Evolutionary conservation across 92 coral and sea anemone species (phyloP), one percentile per base, ranked within the genome.

Genomic region (Siderastrea siderea): DNA sequence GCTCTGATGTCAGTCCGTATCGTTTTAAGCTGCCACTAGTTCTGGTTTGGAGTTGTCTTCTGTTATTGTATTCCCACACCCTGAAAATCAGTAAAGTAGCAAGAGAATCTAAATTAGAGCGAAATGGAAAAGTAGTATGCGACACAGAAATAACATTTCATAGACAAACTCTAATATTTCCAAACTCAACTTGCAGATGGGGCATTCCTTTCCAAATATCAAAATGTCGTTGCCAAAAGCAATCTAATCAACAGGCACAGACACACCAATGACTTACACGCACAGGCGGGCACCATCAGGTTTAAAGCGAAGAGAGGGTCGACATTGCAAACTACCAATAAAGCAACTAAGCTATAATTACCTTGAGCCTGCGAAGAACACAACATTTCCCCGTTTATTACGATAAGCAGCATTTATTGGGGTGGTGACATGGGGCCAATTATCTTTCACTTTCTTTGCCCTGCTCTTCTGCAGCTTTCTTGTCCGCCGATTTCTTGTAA

Each of bases 341-440:
- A 38, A 47, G 11, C 1, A 3, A 66, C 11, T 6, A 12, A 68
- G 19, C 45, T 55, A 6, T 73, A 84, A 94, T 93, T 87, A 91
- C 89, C 76, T 45, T 68, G 93, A 86, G 69, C 79, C 92, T 44
- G 54, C 68, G 90, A 96, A 96, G 79, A 96, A 92, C 43, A 94
- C 89, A 12, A 82, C 71, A 12, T 74, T 62, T 44, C 92, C 86
- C 59, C 85, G 86, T 17, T 9, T 74, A 51, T 94, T 88, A 12
- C 70, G 84, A 76, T 92, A 94, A 9, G 94, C 98, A 9, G 98
- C 95, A 61, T 90, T 81, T 7, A 94, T 61, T 19, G 93, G 94
- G 12, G 94, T 81, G 19, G 47, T 79, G 68, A 94, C 85, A 8
- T 78, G 87, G 10, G 68, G 89, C 89, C 92, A 94, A 70, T 79